Evolutionary conservation across 2,113 vertebrate species (phyloP).

Genomic region (Esox niger): DNA sequence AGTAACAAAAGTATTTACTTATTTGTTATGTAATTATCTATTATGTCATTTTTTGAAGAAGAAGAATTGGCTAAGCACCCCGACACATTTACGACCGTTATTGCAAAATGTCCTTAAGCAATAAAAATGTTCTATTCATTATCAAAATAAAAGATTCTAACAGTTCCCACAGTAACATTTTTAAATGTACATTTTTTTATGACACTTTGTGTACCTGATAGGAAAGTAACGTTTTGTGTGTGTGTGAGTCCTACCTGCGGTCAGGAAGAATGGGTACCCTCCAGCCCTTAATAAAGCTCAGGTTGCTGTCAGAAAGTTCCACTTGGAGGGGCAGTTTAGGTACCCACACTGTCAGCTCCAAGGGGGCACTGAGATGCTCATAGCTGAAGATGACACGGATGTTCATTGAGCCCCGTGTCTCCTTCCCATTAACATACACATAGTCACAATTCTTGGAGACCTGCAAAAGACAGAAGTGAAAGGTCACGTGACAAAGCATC

Average conservation of each 20-base stretch:
- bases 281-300: conserved; percentile 98
- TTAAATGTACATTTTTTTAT: too few relatives aligned
- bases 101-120: too few relatives aligned
- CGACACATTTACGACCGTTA: too few relatives aligned
- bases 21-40: too few relatives aligned
- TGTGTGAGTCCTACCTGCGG: conserved; percentile 76
- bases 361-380: conserved; percentile 85
- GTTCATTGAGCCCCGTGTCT: conserved; percentile 91
- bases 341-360: conserved; percentile 98
- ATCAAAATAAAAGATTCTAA: too few relatives aligned
- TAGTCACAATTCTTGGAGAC: conserved; percentile 98
- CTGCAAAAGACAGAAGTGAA: conserved; percentile 56
- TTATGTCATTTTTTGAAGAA: too few relatives aligned
- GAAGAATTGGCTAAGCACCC: too few relatives aligned
- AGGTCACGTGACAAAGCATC: conserved; percentile 56
- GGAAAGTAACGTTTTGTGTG: neutral
- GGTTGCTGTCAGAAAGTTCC: conserved; percentile 83
- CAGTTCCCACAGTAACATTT: too few relatives aligned
- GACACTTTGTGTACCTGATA: neutral
- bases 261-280: conserved; percentile 93
- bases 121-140: too few relatives aligned
- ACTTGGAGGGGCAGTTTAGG: conserved; percentile 92
- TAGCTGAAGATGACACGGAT: conserved; percentile 94
- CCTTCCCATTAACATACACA: conserved; percentile 95
- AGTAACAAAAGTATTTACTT: too few relatives aligned